These are phyloP conservation scores for Aricia artaxerxes DNA, from an alignment of 2,888 invertebrate genomes.

Conservation along the genomic window DNA sequence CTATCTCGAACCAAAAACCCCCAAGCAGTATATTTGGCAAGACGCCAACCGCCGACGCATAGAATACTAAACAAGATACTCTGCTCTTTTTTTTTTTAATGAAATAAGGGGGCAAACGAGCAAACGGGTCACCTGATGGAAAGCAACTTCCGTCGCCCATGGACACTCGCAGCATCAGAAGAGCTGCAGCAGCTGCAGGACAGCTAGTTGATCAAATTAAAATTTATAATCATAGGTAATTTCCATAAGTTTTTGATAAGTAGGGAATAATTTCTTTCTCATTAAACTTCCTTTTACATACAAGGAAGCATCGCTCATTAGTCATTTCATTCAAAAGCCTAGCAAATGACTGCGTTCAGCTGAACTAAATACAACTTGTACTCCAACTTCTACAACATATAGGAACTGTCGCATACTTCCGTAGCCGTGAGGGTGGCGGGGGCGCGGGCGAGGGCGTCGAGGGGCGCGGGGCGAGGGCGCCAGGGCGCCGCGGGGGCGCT, in stretches of 20 bases:
- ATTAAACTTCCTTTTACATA: background rate
- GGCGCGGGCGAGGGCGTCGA: conserved; percentile 45
- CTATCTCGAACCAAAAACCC: background rate
- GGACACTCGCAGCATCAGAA: too few relatives aligned
- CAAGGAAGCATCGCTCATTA: background rate
- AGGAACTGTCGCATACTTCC: conserved; percentile 42
- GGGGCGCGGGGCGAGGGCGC: conserved; percentile 48
- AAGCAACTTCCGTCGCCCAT: too few relatives aligned
- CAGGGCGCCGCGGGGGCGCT: conserved; percentile 63
- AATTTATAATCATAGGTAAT: too few relatives aligned
- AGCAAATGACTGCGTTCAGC: background rate
- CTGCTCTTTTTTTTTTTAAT: too few relatives aligned
- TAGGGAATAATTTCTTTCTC: too few relatives aligned
- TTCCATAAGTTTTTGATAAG: too few relatives aligned
- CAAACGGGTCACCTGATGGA: too few relatives aligned
- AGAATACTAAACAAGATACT: conserved; percentile 42
- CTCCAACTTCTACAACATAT: conserved; percentile 32
- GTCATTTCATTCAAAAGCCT: background rate
- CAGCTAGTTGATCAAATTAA: too few relatives aligned
- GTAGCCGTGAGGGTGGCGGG: conserved; percentile 75
- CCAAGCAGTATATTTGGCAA: conserved; percentile 48
- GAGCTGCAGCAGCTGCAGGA: too few relatives aligned
- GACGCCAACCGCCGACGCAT: conserved; percentile 57
- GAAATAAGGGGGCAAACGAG: too few relatives aligned
- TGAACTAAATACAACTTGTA: background rate